Evolutionary conservation across 1,140 invertebrate species (phyloP), one percentile per base, ranked within the genome.

Genomic region (Trypoxylus dichotomus): DNA sequence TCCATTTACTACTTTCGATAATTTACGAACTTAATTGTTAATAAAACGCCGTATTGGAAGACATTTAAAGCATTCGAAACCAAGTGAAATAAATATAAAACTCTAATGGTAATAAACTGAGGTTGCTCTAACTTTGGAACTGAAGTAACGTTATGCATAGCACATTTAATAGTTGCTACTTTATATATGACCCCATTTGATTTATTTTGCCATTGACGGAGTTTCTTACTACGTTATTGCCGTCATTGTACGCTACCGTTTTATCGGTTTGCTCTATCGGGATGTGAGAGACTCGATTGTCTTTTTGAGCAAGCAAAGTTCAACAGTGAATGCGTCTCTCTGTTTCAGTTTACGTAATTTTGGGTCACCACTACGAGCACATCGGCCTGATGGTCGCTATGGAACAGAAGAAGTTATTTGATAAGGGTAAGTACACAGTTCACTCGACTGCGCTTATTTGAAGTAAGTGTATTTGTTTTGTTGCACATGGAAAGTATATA

Each of bases 351-450:
- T 98, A 98, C 86, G 91, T 99, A 0, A 93, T 97, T 42, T 90
- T 98, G 76, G 96, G 97, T 3, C 92, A 95, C 83, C 93, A 96
- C 82, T 93, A 94, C 82, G 95, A 97, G 81, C 95, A 96, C 82
- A 89, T 96, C 47, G 95, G 94, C 3, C 87, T 97, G 1, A 90
- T 96, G 89, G 87, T 94, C 47, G 94, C 94, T 19, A 89, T 96
- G 86, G 92, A 97, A 80, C 90, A 95, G 77, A 91, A 92, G 84
- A 92, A 95, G 42, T 89, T 98, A 1, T 90, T 98, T 58, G 91
- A 95, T 78, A 92, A 91, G 79, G 95, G 95, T 92, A 88, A 90
- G 85, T 84, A 29, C 27, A 68, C 60, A 68, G 24, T 24, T 68
- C 19, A 8, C 21, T 25, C 24, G 24, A 58, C 21, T 19, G 60